Evolutionary conservation across 2,888 invertebrate species (phyloP), one percentile per base, ranked within the genome.

Genomic region (Salticus scenicus): DNA sequence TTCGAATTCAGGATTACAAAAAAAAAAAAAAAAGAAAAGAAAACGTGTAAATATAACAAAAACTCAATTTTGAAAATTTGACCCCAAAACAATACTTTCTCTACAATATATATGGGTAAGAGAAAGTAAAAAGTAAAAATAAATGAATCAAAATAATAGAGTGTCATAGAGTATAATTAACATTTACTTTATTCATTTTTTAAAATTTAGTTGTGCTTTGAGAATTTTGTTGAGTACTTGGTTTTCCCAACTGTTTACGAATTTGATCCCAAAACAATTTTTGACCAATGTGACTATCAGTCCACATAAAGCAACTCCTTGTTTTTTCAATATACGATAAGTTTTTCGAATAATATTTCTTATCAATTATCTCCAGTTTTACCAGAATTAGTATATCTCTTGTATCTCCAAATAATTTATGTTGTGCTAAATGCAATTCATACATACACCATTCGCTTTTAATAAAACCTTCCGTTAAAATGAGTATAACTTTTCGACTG

Each of bases 361-460:
- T 91, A 0, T 94, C 94, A 63, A 95, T 94, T 37, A 94, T 93
- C 90, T 94, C 94, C 42, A 95, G 90, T 10, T 94, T 92, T 0
- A 95, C 92, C 0, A 95, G 90, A 0, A 94, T 93, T 24, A 95
- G 90, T 74, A 94, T 93, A 88, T 94, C 94, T 93, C 94, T 92
- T n/a, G 89, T 86, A 28, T 89, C 89, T 42, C 90, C 90, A 12
- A 91, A 88, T 1, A 90, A 73, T 17, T 89, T 88, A 89, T 94
- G 94, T 84, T 94, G 89, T 8, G 94, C 94, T 67, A 95, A 89
- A 88, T 94, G 94, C 93, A 94, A 93, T 90, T 95, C 95, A 88
- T 94, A 94, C 89, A 94, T 94, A 89, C 95, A 95, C 95, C 95
- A 95, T 88, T 94, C 94, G 88, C 94, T 94, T 10, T 93, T 91